phyloP scores from a whole-genome alignment of 2,888 invertebrate genomes.

The Andrena hattorfiana region DNA sequence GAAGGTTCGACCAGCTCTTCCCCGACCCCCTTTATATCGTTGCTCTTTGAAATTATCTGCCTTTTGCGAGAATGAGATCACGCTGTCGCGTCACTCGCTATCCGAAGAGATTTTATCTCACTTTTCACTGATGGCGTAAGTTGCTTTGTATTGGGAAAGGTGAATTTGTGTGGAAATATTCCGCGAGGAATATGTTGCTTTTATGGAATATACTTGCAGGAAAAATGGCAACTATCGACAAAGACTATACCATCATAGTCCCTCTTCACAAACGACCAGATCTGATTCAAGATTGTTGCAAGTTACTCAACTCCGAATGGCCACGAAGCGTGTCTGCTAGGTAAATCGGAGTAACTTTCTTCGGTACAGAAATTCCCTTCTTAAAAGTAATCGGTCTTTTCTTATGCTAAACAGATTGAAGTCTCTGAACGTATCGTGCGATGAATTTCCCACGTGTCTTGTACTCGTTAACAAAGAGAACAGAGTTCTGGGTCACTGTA shows the following conservation, averaged over 20 bases:
- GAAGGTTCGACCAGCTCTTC: no score
- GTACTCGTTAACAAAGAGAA: slow-evolving; percentile 87
- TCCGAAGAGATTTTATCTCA: background rate
- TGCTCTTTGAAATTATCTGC: background rate
- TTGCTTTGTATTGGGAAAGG: background rate
- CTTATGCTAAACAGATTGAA: slow-evolving; percentile 86
- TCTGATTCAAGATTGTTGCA: slow-evolving; percentile 90
- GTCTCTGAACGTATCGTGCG: slow-evolving; percentile 90
- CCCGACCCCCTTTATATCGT: no score
- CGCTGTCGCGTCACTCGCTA: background rate
- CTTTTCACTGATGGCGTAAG: background rate
- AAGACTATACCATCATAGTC: slow-evolving; percentile 87
- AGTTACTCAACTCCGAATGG: slow-evolving; percentile 95
- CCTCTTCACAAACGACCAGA: slow-evolving; percentile 91
- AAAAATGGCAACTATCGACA: slow-evolving; percentile 66
- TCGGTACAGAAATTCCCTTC: background rate
- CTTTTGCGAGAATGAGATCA: background rate
- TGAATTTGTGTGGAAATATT: background rate
- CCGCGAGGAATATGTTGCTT: background rate
- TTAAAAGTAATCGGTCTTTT: background rate
- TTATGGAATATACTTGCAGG: slow-evolving; percentile 25
- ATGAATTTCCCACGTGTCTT: slow-evolving; percentile 90
- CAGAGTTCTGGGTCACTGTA: slow-evolving; percentile 91
- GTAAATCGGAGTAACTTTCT: slow-evolving; percentile 75
- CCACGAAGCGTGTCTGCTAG: slow-evolving; percentile 92